Conservation (phyloP, 2,797 vertebrate genomes). For the Psittacula echo region DNA sequence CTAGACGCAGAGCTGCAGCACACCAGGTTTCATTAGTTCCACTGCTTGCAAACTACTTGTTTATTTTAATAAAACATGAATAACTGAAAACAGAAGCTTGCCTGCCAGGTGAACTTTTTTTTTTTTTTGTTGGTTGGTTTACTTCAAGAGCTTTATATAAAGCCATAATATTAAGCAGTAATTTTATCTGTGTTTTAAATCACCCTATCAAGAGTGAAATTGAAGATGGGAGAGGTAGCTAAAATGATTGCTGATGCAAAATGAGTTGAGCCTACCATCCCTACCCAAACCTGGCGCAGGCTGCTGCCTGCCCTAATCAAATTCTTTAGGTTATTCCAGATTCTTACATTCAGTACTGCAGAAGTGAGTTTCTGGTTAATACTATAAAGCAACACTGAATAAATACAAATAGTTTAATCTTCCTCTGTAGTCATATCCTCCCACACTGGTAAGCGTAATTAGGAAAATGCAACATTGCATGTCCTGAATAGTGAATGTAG, state of each 20-base stretch:
- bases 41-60: neutral
- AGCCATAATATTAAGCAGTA: slow-evolving; percentile 59
- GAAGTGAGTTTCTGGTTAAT: slow-evolving; percentile 62
- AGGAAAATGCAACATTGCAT: slow-evolving; percentile 72
- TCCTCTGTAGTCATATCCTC: slow-evolving; percentile 63
- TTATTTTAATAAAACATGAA: slow-evolving; percentile 44
- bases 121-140: neutral
- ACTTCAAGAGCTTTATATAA: slow-evolving; percentile 1
- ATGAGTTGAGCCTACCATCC: slow-evolving; percentile 40
- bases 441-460: slow-evolving; percentile 71
- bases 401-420: slow-evolving; percentile 79
- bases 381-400: slow-evolving; percentile 67
- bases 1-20: neutral
- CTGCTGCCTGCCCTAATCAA: slow-evolving; percentile 31
- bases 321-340: slow-evolving; percentile 45
- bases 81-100: neutral
- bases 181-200: slow-evolving; percentile 70
- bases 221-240: slow-evolving; percentile 29
- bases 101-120: neutral
- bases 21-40: slow-evolving; percentile 30
- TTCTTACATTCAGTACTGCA: slow-evolving; percentile 6
- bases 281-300: slow-evolving; percentile 9
- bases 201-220: slow-evolving; percentile 51
- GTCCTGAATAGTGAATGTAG: slow-evolving; percentile 65
- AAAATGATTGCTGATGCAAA: slow-evolving; percentile 60